Evolutionary conservation across 2,797 vertebrate species (phyloP).

Genomic region (Peromyscus eremicus): DNA sequence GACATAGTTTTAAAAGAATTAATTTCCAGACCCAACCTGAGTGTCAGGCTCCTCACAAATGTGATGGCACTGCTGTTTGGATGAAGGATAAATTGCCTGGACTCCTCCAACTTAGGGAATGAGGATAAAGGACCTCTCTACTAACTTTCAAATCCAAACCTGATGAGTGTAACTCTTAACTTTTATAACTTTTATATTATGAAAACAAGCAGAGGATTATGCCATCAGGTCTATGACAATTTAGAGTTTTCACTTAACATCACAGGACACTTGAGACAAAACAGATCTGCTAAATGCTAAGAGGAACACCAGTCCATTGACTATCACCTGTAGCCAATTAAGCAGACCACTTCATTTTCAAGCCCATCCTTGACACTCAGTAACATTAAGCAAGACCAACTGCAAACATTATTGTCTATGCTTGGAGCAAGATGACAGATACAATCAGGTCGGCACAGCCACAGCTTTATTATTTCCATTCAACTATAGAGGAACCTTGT

Average conservation of each 20-base stretch:
- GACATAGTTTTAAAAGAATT: not conserved
- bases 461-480: conserved; percentile 45
- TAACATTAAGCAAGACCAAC: conserved; percentile 36
- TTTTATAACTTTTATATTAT: conserved; percentile 44
- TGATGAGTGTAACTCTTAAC: not conserved
- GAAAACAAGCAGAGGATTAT: not conserved
- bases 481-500: conserved; percentile 41
- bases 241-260: conserved; percentile 60
- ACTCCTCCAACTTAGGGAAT: not conserved
- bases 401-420: not conserved
- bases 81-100: not conserved
- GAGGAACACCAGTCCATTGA: conserved; percentile 6
- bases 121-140: conserved; percentile 13
- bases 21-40: not conserved
- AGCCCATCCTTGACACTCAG: conserved; percentile 2
- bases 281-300: not conserved
- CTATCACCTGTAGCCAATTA: conserved; percentile 44
- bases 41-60: not conserved
- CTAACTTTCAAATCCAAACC: not conserved
- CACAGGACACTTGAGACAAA: conserved; percentile 60
- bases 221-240: not conserved
- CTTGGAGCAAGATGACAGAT: conserved; percentile 27
- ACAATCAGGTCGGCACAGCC: not conserved
- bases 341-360: conserved; percentile 26
- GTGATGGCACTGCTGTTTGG: not conserved